Conservation (phyloP, 2,888 invertebrate genomes). For the Torymus tubicola region DNA sequence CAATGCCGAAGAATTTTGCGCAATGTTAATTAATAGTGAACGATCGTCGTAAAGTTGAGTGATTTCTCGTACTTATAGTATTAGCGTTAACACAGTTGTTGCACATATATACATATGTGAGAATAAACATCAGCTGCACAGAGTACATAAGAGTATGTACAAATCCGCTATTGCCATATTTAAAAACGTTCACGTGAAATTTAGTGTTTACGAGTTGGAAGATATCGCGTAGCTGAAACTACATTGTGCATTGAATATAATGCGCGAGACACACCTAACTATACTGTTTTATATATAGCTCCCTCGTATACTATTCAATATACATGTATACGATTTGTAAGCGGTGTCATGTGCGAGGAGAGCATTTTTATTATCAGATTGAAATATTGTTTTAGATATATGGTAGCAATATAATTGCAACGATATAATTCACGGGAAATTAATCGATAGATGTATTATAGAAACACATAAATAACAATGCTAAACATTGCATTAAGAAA, state of each 20-base stretch:
- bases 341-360: neutral
- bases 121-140: neutral
- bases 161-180: conserved; percentile 4
- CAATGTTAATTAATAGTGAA: conserved; percentile 46
- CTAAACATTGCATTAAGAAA: neutral
- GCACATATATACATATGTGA: neutral
- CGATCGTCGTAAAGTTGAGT: conserved; percentile 44
- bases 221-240: neutral
- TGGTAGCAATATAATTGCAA: too few relatives aligned
- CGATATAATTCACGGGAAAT: too few relatives aligned
- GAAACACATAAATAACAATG: neutral
- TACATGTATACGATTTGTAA: neutral
- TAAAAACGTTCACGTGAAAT: conserved; percentile 4
- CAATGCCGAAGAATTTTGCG: neutral
- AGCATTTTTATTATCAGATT: conserved; percentile 3
- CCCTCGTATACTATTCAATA: conserved; percentile 1
- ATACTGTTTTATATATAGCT: conserved; percentile 15
- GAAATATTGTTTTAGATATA: too few relatives aligned
- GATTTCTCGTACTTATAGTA: conserved; percentile 13
- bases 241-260: conserved; percentile 1
- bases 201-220: conserved; percentile 10
- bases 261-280: conserved; percentile 37
- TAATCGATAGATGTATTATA: neutral
- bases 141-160: neutral
- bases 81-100: neutral